Base-by-base conservation (phyloP, 2,888 invertebrate species). In the Drosophila demipolita region DNA sequence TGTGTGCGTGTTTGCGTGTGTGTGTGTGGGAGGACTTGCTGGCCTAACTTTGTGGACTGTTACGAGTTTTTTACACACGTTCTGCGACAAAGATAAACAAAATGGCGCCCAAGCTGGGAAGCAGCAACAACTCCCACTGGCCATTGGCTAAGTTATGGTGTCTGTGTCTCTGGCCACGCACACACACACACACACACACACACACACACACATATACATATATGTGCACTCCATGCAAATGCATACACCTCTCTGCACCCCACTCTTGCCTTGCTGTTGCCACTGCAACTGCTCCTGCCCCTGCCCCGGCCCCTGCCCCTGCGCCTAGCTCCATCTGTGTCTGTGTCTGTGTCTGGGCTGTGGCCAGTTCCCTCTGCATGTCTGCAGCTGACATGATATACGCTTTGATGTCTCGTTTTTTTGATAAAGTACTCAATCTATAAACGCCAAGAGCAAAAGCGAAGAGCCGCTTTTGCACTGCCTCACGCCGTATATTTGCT, bases 401-500 rank as follows among this genome's bases (percentile, higher is more conserved):
- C 89, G 89, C 89, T 89, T 84, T 84, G 84, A 84, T 84, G 84
- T 84, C 84, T 84, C 84, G 88, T 86, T 84, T 84, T 89, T 87
- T 87, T 87, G 83, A 89, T 87, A 87, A 86, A 86, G 86, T 88
- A 86, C 86, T 86, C 88, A 86, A 86, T 88, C 89, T 89, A 89
- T 89, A 85, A 85, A 83, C 83, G 86, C 88, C 88, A 83, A 85
- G 83, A 85, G 85, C 86, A 80, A 77, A 76, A 78, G 74, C 80
- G 82, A 75, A 78, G 77, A 77, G 78, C 78, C 74, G 78, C 78
- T 78, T 62, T 78, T 57, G 57, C 78, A 59, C 50, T 50, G 68
- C 49, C 55, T 40, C 45, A 40, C 52, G 66, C 64, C 33, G 49
- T 49, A 49, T 45, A 20, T 45, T 45, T 45, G 45, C 45, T 8